Evolutionary conservation across 2,113 vertebrate genomes (phyloP), one percentile per base, ranked within the genome.

Genomic region (Antechinus stuartii): DNA sequence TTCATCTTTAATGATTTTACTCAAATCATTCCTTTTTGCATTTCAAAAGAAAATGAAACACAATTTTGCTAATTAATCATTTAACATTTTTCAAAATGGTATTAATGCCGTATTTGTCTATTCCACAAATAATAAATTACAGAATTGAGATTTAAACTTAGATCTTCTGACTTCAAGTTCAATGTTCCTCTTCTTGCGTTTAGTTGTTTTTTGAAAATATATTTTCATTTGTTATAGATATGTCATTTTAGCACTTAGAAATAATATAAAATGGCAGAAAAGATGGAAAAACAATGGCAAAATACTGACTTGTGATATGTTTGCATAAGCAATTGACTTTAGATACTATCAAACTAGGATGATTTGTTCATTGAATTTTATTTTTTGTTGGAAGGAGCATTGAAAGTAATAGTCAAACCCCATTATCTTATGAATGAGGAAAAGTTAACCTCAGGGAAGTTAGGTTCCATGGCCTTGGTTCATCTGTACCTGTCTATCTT

Each of bases 1-100:
- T 95, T 9, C 25, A 47, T 0, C 89, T 30, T 90, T 93, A 54
- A 10, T 26, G 90, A 35, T 52, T 96, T 95, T 94, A 94, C 55
- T 91, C 68, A 93, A 96, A 90, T 14, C 24, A 12, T 92, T 93
- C 47, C 47, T 49, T 49, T 49, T 49, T 49, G 49, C 7, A 8
- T 49, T 49, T 49, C 49, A 49, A 49, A 49, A 49, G 14, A 42
- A 76, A 42, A 76, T 19, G 1, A 76, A 76, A 76, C 16, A 42
- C 16, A 76, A 42, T 76, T 76, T 76, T 76, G 35, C 68, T 76
- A 42, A 76, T n/a, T 76, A 49, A 49, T 49, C 4, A 76, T 4
- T 76, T n/a, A n/a, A 9, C 35, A 76, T 68, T 76, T 76, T 42
- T 76, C 19, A n/a, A 76, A 76, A 76, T 22, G n/a, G 5, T 35